A percentile compares a stretch with the other conserved stretches of the same genome.
phyloP scores from a whole-genome alignment of 1,140 invertebrate species.

The Dufourea novaeangliae region DNA sequence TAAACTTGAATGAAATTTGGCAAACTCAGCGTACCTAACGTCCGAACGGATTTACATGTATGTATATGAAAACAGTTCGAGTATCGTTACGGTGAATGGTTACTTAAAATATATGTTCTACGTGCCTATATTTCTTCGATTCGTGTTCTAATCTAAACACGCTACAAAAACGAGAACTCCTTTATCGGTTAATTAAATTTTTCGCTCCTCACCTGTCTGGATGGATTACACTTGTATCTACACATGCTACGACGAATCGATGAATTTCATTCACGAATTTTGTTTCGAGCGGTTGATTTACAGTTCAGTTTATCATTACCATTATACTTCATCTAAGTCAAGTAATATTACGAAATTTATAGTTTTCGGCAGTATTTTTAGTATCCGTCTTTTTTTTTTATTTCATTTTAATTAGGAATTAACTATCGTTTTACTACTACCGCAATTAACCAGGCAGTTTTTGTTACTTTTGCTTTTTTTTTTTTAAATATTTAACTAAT shows the following conservation, averaged over 20 bases:
- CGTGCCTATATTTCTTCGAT: constrained; percentile 38
- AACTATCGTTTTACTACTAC: not conserved
- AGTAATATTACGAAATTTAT: constrained; percentile 23
- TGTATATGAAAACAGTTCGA: not conserved
- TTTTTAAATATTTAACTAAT: constrained; percentile 37
- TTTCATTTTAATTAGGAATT: not conserved
- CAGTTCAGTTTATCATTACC: not conserved
- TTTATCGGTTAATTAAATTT: not conserved
- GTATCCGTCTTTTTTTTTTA: constrained; percentile 1
- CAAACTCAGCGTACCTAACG: constrained; percentile 18
- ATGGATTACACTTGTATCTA: constrained; percentile 65
- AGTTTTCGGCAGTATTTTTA: constrained; percentile 24
- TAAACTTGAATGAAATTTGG: constrained; percentile 19
- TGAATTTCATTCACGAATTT: constrained; percentile 25
- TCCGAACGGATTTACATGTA: not conserved
- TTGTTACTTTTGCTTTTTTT: not conserved
- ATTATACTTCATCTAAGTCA: not conserved
- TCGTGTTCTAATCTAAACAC: constrained; percentile 34
- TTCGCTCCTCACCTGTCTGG: constrained; percentile 58
- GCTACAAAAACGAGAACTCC: constrained; percentile 17
- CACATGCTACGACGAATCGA: constrained; percentile 22
- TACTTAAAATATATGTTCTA: constrained; percentile 58
- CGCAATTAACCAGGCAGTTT: not conserved
- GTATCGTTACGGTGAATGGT: constrained; percentile 19
- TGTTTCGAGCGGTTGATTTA: not conserved